These are phyloP conservation scores for Trichechus manatus DNA, from an alignment of 2,113 vertebrate species.

Conservation along the genomic window DNA sequence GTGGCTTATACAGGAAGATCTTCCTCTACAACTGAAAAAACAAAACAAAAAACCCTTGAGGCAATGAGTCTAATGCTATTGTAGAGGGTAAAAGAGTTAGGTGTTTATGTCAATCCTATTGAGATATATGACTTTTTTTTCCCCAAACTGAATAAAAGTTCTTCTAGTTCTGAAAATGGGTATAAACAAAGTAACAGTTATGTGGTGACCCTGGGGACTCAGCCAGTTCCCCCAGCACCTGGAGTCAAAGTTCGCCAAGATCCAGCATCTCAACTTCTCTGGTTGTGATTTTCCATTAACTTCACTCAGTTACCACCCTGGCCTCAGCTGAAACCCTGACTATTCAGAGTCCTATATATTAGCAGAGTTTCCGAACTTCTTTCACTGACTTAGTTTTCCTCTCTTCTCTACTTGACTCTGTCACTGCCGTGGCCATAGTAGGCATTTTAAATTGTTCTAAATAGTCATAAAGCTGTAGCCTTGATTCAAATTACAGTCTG, in stretches of 20 bases:
- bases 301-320: not conserved
- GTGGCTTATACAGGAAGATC: not conserved
- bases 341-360: rapidly evolving
- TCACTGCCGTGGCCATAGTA: too few species aligned
- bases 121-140: not conserved
- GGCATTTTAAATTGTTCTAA: too few species aligned
- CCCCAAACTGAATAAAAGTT: conserved; percentile 46
- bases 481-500: not conserved
- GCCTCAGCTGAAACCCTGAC: not conserved
- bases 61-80: not conserved
- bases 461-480: not conserved
- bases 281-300: not conserved
- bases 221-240: not conserved
- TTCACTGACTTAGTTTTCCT: rapidly evolving
- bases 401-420: too few species aligned
- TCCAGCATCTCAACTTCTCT: not conserved
- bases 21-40: not conserved
- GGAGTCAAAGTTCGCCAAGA: not conserved
- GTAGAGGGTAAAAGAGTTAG: not conserved
- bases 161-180: not conserved
- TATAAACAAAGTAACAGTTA: not conserved
- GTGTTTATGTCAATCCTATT: conserved; percentile 48
- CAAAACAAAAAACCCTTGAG: not conserved
- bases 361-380: too few species aligned
- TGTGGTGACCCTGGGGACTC: not conserved